Evolutionary conservation across 2,888 invertebrate genomes (phyloP).

Genomic region (Watsonalla cultraria): DNA sequence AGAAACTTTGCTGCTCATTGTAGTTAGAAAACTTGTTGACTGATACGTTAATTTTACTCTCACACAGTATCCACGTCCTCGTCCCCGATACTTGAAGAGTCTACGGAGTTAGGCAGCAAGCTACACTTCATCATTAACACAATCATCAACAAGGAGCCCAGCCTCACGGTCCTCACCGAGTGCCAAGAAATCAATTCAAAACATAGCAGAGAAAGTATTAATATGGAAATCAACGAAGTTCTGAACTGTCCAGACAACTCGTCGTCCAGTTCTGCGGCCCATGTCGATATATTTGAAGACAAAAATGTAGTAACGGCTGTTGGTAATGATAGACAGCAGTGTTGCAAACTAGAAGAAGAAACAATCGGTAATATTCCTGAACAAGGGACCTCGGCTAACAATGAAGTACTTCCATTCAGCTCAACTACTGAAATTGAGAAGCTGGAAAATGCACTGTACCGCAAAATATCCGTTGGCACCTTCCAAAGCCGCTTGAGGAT

Average conservation of each 20-base stretch:
- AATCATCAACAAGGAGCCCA: constrained; percentile 28
- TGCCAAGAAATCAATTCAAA: constrained; percentile 26
- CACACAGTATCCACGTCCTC: constrained; percentile 39
- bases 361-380: constrained; percentile 1
- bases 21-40: too few relatives aligned
- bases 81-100: constrained; percentile 33
- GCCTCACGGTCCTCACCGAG: constrained; percentile 31
- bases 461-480: constrained; percentile 37
- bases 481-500: constrained; percentile 51
- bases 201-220: constrained; percentile 14
- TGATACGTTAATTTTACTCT: constrained; percentile 5
- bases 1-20: too few relatives aligned
- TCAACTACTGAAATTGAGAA: constrained; percentile 37
- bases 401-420: constrained; percentile 16
- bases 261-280: constrained; percentile 38
- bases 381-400: constrained; percentile 4
- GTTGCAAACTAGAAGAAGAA: constrained; percentile 1
- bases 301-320: constrained; percentile 43
- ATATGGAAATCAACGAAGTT: constrained; percentile 13
- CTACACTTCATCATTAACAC: constrained; percentile 43
- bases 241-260: constrained; percentile 20
- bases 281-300: constrained; percentile 43
- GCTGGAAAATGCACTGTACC: constrained; percentile 41
- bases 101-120: constrained; percentile 38
- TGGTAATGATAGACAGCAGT: constrained; percentile 21